Evolutionary conservation across 2,797 vertebrate genomes (phyloP), one percentile per base, ranked within the genome.

Genomic region (Poecilia wingei): DNA sequence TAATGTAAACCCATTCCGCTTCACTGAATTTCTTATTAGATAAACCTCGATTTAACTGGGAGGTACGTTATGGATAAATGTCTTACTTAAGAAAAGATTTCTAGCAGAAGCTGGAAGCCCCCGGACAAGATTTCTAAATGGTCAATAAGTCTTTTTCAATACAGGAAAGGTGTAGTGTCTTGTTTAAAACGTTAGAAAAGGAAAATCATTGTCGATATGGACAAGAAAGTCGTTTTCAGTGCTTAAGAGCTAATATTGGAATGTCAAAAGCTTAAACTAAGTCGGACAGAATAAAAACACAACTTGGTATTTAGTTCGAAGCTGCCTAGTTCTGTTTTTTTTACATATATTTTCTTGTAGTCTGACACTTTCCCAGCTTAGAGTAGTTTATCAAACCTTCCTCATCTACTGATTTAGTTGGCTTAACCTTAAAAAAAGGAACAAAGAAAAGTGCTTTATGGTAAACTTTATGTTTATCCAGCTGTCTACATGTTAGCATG

Each of bases 11-110:
- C 53, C 20, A 70, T 51, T 3, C 1, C 22, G 49, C 75, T 7
- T 77, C 16, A 45, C 80, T 80, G 14, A 76, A 74, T 80, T 84
- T 76, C 80, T 82, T 10, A 64, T 80, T 84, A 78, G 77, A 85
- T 74, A 80, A 86, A 72, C 55, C 57, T 46, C n/a, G 12, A 57
- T 28, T 28, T 33, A 47, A 64, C 28, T 43, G 31, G 57, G 31
- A 45, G 16, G 57, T 64, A 61, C 9, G 18, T 61, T 20, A 43
- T 43, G 39, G 39, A 45, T 46, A 28, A 45, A 45, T 75, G 36
- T 41, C 25, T 75, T 9, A 59, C n/a, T 8, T 8, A 61, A 45
- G 28, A 59, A 55, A 47, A 6, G 16, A 75, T 16, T 39, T 16
- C 14, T 28, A 7, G 16, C 46, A 43, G 22, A 36, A 70, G 13